A percentile compares a stretch with the other conserved stretches of the same genome.
These are phyloP conservation scores for Incurvaria masculella DNA, from an alignment of 2,888 invertebrate genomes.

Conservation along the genomic window DNA sequence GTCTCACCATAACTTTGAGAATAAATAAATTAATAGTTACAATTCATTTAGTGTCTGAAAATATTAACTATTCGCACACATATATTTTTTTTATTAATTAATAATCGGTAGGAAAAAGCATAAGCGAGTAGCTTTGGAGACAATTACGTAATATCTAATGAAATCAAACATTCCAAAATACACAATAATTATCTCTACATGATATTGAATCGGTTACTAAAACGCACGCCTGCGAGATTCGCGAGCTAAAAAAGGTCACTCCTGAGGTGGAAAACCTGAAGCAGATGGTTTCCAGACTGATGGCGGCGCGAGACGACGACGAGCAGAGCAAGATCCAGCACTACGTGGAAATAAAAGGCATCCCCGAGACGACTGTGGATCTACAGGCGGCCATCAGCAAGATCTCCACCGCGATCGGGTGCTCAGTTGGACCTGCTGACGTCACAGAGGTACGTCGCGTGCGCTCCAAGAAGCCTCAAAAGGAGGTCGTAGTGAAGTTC, in stretches of 20 bases:
- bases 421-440: neutral
- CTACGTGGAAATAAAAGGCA: neutral
- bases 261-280: neutral
- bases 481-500: neutral
- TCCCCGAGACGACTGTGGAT: neutral
- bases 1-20: no score
- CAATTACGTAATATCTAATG: no score
- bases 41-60: no score
- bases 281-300: no score
- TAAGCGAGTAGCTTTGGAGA: no score
- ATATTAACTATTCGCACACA: no score
- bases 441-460: neutral
- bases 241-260: neutral
- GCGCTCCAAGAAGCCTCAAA: neutral
- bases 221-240: neutral
- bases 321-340: neutral
- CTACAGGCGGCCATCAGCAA: neutral
- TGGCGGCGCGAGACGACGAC: neutral
- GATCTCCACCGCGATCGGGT: no score
- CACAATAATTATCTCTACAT: no score
- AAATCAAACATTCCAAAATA: no score
- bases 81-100: no score
- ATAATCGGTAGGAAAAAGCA: no score
- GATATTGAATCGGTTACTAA: neutral
- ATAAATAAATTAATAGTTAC: no score